Conservation (phyloP, 92 coral and sea anemone species). For the Bergia sp. region DNA sequence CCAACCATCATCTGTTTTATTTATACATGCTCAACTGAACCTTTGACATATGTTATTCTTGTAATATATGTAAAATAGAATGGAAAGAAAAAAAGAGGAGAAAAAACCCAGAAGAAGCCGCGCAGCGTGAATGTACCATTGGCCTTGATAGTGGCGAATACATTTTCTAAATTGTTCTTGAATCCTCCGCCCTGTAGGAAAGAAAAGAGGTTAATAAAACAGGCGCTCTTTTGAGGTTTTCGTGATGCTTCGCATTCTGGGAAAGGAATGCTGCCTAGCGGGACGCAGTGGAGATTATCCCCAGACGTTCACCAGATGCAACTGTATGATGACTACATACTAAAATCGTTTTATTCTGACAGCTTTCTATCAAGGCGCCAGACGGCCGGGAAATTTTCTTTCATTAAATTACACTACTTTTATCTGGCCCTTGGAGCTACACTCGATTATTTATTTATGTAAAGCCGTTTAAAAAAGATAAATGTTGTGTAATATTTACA, state of each 20-base stretch:
- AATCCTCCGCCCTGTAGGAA: neutral
- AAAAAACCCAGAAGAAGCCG: too few relatives aligned
- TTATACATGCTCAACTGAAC: too few relatives aligned
- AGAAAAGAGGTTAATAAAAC: too few relatives aligned
- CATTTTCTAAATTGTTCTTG: neutral
- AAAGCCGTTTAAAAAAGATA: neutral
- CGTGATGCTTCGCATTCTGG: neutral
- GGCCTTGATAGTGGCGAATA: neutral
- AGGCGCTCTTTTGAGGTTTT: neutral
- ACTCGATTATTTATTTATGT: neutral
- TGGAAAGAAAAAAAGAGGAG: too few relatives aligned
- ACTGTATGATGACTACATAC: neutral
- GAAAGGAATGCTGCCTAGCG: neutral
- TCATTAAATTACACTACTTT: neutral
- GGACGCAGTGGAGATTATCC: neutral
- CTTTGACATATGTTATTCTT: too few relatives aligned
- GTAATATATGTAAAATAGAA: too few relatives aligned
- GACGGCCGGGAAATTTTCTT: neutral
- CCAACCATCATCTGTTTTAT: too few relatives aligned
- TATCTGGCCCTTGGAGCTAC: neutral
- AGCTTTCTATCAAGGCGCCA: neutral
- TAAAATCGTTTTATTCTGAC: too few relatives aligned
- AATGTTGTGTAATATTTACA: too few relatives aligned
- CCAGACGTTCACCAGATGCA: neutral
- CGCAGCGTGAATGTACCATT: neutral